Base-by-base conservation (phyloP, 2,797 vertebrate species). In the Micromesistius poutassou region DNA sequence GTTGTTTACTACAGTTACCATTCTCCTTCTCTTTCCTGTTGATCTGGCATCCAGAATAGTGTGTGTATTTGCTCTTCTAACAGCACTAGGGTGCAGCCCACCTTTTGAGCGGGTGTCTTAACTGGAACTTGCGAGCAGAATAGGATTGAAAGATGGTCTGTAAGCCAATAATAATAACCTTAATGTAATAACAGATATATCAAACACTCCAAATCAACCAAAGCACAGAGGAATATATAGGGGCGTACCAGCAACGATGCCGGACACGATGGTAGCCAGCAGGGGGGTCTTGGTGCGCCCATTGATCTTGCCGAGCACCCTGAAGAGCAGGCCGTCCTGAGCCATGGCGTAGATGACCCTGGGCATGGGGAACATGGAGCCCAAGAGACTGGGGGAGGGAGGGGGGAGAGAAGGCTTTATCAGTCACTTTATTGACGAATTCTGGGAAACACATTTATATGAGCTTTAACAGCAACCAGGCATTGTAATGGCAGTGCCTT, bases 361-460 rank as follows among this genome's bases (percentile, higher is more conserved):
- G 16, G 97, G 98, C 97, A 98, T 98, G 10, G 98, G 98, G 83
- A 99, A 99, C 97, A 99, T 99, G 25, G 96, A 97, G 79, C 98
- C 98, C 30, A 99, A 91, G 80, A 99, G 94, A 83, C 98, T 99
- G 7, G 68, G 3, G 25, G 74, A 9, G 30, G 14, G n/a, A 12
- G 25, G 19, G 5, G 68, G 3, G 31, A 73, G 13, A 30, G 13
- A 62, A 62, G n/a, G 62, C 62, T 68, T 68, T 28, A 79, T 1
- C 7, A 19, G 7, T 0, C 5, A 76, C 86, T 71, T 40, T 40
- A 25, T n/a, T 42, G 35, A 19, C n/a, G 19, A n/a, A 30, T 25
- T 36, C 38, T 30, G 35, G 16, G 33, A n/a, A 22, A 62, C 55
- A 62, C 46, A 50, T 62, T 19, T 62, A 22, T 25, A 62, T 14